Evolutionary conservation across 1,140 invertebrate genomes (phyloP), one percentile per base, ranked within the genome.

Genomic region (Dendroctonus ponderosae): DNA sequence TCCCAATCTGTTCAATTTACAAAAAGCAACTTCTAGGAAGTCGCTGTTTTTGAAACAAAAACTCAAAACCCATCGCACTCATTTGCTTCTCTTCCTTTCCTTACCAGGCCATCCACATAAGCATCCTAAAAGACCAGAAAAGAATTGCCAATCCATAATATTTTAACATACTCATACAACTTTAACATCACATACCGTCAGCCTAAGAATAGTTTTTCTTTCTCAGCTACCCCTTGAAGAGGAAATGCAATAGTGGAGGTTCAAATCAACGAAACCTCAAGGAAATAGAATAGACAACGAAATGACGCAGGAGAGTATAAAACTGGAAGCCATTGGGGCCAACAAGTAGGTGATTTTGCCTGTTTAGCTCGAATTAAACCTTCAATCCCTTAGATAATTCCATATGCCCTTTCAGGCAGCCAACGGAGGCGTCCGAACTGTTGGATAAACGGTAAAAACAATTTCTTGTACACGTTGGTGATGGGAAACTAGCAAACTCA

Each of bases 331-430:
- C 12, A 56, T 63, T 11, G 62, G 62, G 9, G 38, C 50, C 15
- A 63, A 63, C 51, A 63, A 63, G 60, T 63, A 63, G 43, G 62
- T 51, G 48, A 62, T 6, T 52, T 51, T 9, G 26, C n/a, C 8
- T 52, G 15, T 11, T 15, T 52, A 1, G 11, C 11, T 58, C 1
- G 15, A 3, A 58, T 58, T 11, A 41, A 58, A 38, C 3, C 46
- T 60, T 60, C 26, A 56, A 60, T 26, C 48, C 12, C 42, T 49
- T n/a, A 60, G 8, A 5, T 26, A 9, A 14, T 15, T 37, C 6
- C 11, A 60, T 46, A 60, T 60, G 15, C 8, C 54, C 49, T 65
- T 65, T 58, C 63, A 65, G 63, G 58, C 46, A 65, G 5, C 51
- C 63, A 11, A 48, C 15, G 26, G 63, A 65, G 39, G 42, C 48